Evolutionary conservation across 2,113 vertebrate genomes (phyloP), one percentile per base, ranked within the genome.

Genomic region (Epinephelus fuscoguttatus): DNA sequence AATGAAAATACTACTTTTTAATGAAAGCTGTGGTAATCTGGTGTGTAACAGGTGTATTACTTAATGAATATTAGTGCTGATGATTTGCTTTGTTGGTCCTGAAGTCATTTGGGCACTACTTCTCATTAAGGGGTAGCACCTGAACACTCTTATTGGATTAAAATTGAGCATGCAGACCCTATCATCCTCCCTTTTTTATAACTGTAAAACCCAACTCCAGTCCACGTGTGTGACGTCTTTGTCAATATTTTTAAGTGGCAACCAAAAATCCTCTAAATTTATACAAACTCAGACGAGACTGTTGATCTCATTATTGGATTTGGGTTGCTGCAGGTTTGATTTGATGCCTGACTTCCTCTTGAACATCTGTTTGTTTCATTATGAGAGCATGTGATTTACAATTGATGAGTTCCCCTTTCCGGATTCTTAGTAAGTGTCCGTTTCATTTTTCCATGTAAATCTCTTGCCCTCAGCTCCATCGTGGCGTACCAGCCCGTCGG

Each of bases 401-500:
- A 45, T 57, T 33, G 14, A 56, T 37, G 60, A 61, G 2, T 53
- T 78, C 40, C 45, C 25, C 21, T 66, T 75, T 30, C 50, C 71
- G 13, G 0, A 53, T 78, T 71, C 49, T 70, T 19, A 49, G n/a
- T 23, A 30, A 71, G 15, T 23, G 9, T 17, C n/a, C 1, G 2
- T 25, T 37, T 86, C 42, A 59, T 7, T 33, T 70, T 78, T 66
- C 47, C 33, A 1, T 72, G 25, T 76, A 25, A 62, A 47, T 78
- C 13, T 82, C 49, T 23, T 45, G 19, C 60, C 66, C 89, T 1
- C 91, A 99, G 98, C 53, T 99, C 98, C 1, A 99, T 99, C 3
- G 96, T 97, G 77, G 97, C 97, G 0, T 99, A 99, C 89, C 98
- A 98, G 93, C 98, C 98, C 0, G 94, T 96, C 0, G 98, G 97